A percentile compares a stretch with the other conserved stretches of the same genome.
These are phyloP conservation scores for Amphipoea lucens DNA, from an alignment of 2,888 invertebrate genomes.

Conservation along the genomic window DNA sequence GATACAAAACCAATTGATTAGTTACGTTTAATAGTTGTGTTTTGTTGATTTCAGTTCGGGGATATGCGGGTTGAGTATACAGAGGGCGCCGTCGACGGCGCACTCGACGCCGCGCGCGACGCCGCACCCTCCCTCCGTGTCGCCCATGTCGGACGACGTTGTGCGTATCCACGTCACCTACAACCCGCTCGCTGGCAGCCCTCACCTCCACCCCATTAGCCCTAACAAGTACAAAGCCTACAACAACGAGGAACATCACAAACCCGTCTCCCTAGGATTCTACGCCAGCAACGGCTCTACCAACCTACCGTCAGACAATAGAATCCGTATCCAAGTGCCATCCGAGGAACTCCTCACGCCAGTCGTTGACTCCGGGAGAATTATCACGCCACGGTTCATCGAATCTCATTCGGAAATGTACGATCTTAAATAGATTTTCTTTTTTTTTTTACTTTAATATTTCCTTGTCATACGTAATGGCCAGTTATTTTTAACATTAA, in stretches of 20 bases:
- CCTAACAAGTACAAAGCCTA: conserved; percentile 83
- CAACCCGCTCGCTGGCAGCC: conserved; percentile 89
- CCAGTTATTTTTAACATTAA: conserved; percentile 53
- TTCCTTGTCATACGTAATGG: conserved; percentile 37
- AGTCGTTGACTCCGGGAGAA: conserved; percentile 91
- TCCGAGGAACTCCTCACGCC: conserved; percentile 92
- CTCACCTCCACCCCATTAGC: conserved; percentile 87
- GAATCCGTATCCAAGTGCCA: conserved; percentile 93
- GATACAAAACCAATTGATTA: neutral
- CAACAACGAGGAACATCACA: conserved; percentile 81
- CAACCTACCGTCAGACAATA: conserved; percentile 91
- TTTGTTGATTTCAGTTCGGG: conserved; percentile 82
- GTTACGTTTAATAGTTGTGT: conserved; percentile 15
- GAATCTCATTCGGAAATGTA: conserved; percentile 85
- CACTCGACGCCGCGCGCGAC: conserved; percentile 92
- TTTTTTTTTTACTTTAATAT: conserved; percentile 22
- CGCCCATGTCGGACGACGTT: conserved; percentile 92
- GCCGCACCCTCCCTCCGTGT: conserved; percentile 91
- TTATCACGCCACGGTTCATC: conserved; percentile 82
- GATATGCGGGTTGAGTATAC: conserved; percentile 88
- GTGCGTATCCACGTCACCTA: conserved; percentile 95
- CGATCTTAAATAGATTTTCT: conserved; percentile 80
- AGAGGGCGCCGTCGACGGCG: conserved; percentile 88
- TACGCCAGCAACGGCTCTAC: conserved; percentile 90
- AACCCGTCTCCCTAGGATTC: conserved; percentile 84